phyloP scores from a whole-genome alignment of 2,113 vertebrate genomes.

The Pangasianodon gigas region DNA sequence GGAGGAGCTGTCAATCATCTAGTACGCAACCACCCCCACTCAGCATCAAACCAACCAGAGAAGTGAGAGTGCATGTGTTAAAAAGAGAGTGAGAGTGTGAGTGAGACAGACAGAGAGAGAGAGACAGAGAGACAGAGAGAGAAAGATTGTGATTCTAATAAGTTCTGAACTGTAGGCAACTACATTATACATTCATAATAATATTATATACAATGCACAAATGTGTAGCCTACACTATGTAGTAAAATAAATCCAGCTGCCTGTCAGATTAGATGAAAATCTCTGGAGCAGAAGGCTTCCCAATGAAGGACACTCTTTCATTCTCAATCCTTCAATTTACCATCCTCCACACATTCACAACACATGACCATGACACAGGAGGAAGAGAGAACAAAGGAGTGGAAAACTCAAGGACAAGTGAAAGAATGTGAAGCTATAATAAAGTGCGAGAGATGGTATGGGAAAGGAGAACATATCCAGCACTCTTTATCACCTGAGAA shows the following conservation, averaged over 20 bases:
- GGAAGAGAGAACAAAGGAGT: background rate
- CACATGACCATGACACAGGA: background rate
- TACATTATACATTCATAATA: background rate
- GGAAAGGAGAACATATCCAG: background rate
- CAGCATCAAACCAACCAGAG: constrained; percentile 22
- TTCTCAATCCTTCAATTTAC: background rate
- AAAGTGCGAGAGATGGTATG: background rate
- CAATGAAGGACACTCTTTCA: background rate
- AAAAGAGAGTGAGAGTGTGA: background rate
- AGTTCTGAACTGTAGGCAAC: background rate
- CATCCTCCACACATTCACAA: background rate
- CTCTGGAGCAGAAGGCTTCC: background rate
- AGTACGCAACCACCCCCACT: constrained; percentile 23
- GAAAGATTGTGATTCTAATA: background rate
- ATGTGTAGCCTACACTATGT: background rate
- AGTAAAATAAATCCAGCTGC: background rate
- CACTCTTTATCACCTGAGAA: background rate
- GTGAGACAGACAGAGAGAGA: background rate
- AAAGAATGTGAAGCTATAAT: background rate
- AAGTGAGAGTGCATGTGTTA: background rate
- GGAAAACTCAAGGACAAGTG: background rate
- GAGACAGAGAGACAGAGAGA: background rate
- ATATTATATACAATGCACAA: background rate
- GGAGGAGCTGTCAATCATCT: constrained; percentile 38
- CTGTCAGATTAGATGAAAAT: constrained; percentile 3